Conservation (phyloP, 2,888 invertebrate species). For the Apoderus coryli region DNA sequence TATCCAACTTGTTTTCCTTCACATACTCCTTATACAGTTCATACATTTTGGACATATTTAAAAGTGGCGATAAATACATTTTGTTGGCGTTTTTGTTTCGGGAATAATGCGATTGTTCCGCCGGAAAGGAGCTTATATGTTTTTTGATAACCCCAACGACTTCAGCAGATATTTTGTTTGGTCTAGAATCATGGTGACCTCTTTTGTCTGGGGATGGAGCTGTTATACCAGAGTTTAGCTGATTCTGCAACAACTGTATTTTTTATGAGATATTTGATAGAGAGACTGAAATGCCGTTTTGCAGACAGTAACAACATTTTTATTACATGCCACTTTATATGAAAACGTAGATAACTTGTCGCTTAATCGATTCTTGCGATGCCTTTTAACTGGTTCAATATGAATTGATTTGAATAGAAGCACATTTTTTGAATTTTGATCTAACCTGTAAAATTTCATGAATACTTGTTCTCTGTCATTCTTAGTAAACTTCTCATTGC, state of each 20-base stretch:
- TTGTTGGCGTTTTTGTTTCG: slow-evolving; percentile 10
- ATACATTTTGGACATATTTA: slow-evolving; percentile 9
- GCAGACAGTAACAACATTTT: slow-evolving; percentile 5
- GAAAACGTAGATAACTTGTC: slow-evolving; percentile 5
- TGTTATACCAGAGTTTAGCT: slow-evolving; percentile 10
- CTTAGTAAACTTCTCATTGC: slow-evolving; percentile 3
- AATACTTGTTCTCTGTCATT: slow-evolving; percentile 7
- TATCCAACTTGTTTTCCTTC: slow-evolving; percentile 3
- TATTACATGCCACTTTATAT: slow-evolving; percentile 7
- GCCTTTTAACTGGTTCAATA: slow-evolving; percentile 7
- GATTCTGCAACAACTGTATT: slow-evolving; percentile 6
- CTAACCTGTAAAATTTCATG: slow-evolving; percentile 5
- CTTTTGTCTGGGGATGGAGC: slow-evolving; percentile 11
- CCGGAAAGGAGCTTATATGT: slow-evolving; percentile 10
- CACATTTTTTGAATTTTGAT: slow-evolving; percentile 7
- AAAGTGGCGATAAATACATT: slow-evolving; percentile 9
- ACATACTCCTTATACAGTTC: slow-evolving; percentile 2
- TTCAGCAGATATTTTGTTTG: slow-evolving; percentile 10
- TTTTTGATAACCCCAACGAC: slow-evolving; percentile 8
- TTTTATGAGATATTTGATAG: slow-evolving; percentile 7
- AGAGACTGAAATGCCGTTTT: slow-evolving; percentile 4
- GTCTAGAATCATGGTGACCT: slow-evolving; percentile 11
- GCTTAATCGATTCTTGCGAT: slow-evolving; percentile 5
- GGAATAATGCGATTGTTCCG: slow-evolving; percentile 13
- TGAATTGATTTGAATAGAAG: slow-evolving; percentile 8